Percentiles rank a stretch among this genome's conserved stretches.
phyloP scores from a whole-genome alignment of 1,140 invertebrate genomes.

The Zaprionus africanus region DNA sequence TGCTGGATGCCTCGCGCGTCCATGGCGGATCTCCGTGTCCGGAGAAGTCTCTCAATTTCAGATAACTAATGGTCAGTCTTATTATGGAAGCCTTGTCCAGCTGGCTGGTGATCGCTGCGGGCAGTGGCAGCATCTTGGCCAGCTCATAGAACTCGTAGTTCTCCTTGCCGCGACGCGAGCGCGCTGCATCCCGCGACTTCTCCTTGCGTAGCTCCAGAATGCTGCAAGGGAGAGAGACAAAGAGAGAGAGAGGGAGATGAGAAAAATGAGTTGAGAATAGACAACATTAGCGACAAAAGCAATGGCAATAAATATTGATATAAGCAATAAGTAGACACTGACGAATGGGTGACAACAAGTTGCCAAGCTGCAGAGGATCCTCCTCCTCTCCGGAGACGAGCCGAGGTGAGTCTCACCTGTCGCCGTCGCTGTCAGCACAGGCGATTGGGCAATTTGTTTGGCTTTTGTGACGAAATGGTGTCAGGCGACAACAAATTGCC shows the following conservation, averaged over 20 bases:
- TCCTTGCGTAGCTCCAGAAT: conserved; percentile 98
- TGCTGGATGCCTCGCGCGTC: conserved; percentile 90
- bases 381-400: not conserved
- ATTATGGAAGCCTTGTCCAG: conserved; percentile 99
- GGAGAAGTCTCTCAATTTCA: conserved; percentile 97
- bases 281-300: conserved; percentile 21
- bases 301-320: conserved; percentile 54
- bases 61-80: conserved; percentile 98
- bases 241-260: not conserved
- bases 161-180: conserved; percentile 97
- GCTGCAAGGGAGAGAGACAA: conserved; percentile 87
- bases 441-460: conserved; percentile 67
- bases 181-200: conserved; percentile 97
- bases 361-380: conserved; percentile 20
- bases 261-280: conserved; percentile 4
- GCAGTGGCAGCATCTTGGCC: conserved; percentile 98
- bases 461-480: conserved; percentile 73
- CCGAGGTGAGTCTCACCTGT: conserved; percentile 38
- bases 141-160: conserved; percentile 99
- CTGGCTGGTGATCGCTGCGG: conserved; percentile 98
- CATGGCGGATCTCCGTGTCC: conserved; percentile 97
- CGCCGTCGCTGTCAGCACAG: conserved; percentile 53
- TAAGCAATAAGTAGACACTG: conserved; percentile 72
- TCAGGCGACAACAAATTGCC: conserved; percentile 71
- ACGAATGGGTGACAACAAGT: conserved; percentile 40